Percentiles rank a stretch among this genome's conserved stretches.
These are phyloP conservation scores for Platycercus adscitus DNA, from an alignment of 2,113 vertebrate genomes.

Conservation along the genomic window DNA sequence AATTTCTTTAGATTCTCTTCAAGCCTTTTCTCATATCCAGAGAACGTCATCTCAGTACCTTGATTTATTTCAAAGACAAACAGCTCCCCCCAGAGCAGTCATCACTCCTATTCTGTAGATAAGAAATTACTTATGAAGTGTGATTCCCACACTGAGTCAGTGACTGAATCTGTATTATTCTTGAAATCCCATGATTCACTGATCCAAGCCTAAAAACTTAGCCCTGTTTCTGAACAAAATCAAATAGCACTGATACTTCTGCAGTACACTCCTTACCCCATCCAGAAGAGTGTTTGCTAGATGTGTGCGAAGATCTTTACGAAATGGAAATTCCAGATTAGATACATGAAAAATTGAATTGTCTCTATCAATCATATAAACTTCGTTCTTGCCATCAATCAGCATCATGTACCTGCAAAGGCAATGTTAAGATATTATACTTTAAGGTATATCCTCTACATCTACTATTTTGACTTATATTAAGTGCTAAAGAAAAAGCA, in stretches of 20 bases:
- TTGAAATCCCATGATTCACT: not conserved
- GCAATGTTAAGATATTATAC: slow-evolving; percentile 6
- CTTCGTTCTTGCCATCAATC: slow-evolving; percentile 94
- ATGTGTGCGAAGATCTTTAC: slow-evolving; percentile 90
- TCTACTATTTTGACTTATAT: not conserved
- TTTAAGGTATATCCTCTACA: not conserved
- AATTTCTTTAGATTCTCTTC: not conserved
- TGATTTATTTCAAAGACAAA: slow-evolving; percentile 26
- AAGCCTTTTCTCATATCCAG: not conserved
- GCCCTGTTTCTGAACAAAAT: not conserved
- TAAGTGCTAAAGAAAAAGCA: not conserved
- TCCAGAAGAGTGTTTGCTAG: slow-evolving; percentile 93
- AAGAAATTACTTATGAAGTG: not conserved
- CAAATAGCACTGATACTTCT: not conserved
- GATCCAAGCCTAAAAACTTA: not conserved
- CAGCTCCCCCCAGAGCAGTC: slow-evolving; percentile 10
- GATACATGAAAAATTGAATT: slow-evolving; percentile 92
- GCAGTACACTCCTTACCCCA: slow-evolving; percentile 83
- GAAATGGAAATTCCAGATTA: slow-evolving; percentile 95
- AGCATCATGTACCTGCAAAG: slow-evolving; percentile 96
- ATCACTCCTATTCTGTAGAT: not conserved
- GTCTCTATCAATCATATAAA: slow-evolving; percentile 97
- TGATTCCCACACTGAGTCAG: not conserved
- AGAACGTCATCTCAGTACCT: not conserved
- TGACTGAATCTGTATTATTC: not conserved